Evolutionary conservation across 2,113 vertebrate genomes (phyloP).

Genomic region (Capra hircus): DNA sequence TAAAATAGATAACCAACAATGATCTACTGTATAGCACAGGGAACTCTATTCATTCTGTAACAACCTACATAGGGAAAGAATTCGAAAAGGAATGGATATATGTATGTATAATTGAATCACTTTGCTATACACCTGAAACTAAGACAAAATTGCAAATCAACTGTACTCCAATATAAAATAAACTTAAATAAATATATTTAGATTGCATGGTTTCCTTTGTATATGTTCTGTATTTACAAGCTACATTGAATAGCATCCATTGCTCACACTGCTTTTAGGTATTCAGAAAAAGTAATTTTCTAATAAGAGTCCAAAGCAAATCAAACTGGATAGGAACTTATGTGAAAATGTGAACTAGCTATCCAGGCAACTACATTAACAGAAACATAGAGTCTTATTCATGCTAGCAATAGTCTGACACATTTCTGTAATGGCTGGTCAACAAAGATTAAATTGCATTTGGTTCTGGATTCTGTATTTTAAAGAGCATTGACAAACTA

Average conservation of each 20-base stretch:
- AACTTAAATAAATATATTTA: neutral
- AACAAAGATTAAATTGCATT: neutral
- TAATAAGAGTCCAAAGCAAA: neutral
- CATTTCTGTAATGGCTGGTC: neutral
- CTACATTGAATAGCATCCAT: neutral
- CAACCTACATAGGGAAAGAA: neutral
- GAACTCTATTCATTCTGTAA: neutral
- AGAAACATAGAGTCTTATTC: neutral
- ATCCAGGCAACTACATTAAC: neutral
- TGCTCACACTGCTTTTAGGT: neutral
- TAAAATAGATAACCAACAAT: neutral
- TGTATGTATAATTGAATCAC: neutral
- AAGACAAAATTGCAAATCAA: neutral
- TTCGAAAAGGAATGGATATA: neutral
- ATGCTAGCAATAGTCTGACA: neutral
- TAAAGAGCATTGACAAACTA: neutral
- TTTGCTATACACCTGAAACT: neutral
- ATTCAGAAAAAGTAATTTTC: neutral
- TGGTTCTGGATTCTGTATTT: neutral
- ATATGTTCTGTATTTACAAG: neutral
- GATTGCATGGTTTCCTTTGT: neutral
- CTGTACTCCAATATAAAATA: neutral
- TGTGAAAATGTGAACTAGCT: neutral
- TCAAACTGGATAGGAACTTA: neutral
- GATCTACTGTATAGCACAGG: neutral